A percentile compares a stretch with the other conserved stretches of the same genome.
These are phyloP conservation scores for Lasioglossum baleicum DNA, from an alignment of 1,140 invertebrate species.

Conservation along the genomic window DNA sequence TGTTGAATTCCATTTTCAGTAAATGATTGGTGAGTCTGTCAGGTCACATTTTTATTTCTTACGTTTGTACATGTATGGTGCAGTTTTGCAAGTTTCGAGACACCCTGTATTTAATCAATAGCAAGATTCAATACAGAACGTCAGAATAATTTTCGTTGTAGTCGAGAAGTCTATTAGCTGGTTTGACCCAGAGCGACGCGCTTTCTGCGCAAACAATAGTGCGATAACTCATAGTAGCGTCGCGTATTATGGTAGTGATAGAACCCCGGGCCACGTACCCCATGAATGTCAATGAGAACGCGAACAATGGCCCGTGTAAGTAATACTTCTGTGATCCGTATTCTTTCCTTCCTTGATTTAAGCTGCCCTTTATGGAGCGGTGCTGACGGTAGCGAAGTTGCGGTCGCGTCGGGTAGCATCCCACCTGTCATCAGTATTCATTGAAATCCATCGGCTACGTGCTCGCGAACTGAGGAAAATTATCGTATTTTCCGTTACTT, in stretches of 20 bases:
- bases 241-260: constrained; percentile 68
- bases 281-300: constrained; percentile 68
- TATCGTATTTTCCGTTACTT: not conserved
- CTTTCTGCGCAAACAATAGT: constrained; percentile 61
- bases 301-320: constrained; percentile 65
- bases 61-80: too few species aligned
- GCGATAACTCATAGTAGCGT: constrained; percentile 72
- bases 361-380: constrained; percentile 44
- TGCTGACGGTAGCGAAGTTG: constrained; percentile 32
- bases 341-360: constrained; percentile 60
- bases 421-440: constrained; percentile 51
- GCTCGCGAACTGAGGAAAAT: not conserved
- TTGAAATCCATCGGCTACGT: constrained; percentile 18
- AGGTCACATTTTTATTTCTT: too few species aligned
- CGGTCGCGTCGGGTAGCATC: constrained; percentile 28
- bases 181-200: constrained; percentile 41
- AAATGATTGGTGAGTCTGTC: too few species aligned
- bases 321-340: constrained; percentile 64
- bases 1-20: too few species aligned
- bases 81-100: too few species aligned
- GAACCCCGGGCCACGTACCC: constrained; percentile 55
- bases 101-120: not conserved
- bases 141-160: not conserved
- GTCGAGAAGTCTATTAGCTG: constrained; percentile 39
- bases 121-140: not conserved